phyloP scores from a whole-genome alignment of 2,113 vertebrate species.

The Heloderma charlesbogerti region DNA sequence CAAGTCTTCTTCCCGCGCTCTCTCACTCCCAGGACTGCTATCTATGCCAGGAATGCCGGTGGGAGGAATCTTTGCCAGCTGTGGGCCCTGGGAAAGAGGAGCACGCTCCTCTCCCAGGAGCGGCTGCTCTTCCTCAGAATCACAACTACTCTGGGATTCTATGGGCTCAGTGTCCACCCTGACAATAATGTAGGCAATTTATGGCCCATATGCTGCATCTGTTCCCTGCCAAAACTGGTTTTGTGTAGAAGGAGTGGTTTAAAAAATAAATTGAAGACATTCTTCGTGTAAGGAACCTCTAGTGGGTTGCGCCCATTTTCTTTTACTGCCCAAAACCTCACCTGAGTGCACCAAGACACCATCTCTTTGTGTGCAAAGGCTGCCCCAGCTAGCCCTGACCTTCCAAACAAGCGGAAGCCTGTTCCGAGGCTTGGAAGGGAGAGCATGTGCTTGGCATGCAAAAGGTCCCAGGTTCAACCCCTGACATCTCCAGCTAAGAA shows the following conservation, averaged over 20 bases:
- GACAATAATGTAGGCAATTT: neutral
- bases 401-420: neutral
- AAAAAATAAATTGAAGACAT: neutral
- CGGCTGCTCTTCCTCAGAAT: too few species aligned
- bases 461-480: too few species aligned
- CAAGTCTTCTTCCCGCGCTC: too few species aligned
- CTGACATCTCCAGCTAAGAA: too few species aligned
- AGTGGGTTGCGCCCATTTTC: neutral
- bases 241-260: neutral
- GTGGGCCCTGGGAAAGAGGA: too few species aligned
- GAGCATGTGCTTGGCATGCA: too few species aligned
- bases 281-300: neutral
- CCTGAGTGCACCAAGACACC: neutral
- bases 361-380: neutral
- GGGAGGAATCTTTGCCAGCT: too few species aligned
- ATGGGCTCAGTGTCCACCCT: too few species aligned
- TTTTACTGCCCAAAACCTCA: neutral
- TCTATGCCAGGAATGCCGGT: too few species aligned
- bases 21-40: too few species aligned
- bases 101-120: too few species aligned
- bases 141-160: too few species aligned
- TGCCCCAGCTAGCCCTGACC: neutral
- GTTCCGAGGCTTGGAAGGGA: neutral
- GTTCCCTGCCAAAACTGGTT: neutral
- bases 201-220: neutral